Evolutionary conservation across 2,888 invertebrate species (phyloP).

Genomic region (Melanostoma mellinum): DNA sequence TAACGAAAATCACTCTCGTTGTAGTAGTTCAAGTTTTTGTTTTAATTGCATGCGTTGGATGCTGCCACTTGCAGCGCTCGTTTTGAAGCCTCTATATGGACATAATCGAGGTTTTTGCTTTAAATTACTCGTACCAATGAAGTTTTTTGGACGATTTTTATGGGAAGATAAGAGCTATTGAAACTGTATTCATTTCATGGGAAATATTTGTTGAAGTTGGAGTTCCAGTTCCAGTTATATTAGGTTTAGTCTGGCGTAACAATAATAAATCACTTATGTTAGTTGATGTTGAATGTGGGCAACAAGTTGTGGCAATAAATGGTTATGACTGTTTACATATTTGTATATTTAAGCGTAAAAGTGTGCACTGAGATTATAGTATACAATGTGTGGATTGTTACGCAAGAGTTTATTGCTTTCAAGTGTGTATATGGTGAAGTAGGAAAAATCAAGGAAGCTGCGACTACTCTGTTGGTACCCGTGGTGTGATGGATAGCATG

Average conservation of each 20-base stretch:
- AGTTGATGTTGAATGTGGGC: slow-evolving; percentile 45
- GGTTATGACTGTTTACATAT: slow-evolving; percentile 1
- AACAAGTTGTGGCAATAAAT: slow-evolving; percentile 37
- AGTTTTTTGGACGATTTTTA: slow-evolving; percentile 38
- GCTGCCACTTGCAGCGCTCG: slow-evolving; percentile 54
- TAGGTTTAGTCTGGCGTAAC: slow-evolving; percentile 31
- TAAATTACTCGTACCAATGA: slow-evolving; percentile 34
- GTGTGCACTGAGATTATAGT: not conserved
- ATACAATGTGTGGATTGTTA: not conserved
- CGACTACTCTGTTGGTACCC: too few relatives aligned
- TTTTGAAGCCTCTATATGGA: slow-evolving; percentile 40
- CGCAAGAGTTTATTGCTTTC: too few relatives aligned
- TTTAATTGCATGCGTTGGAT: slow-evolving; percentile 55
- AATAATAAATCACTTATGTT: slow-evolving; percentile 56
- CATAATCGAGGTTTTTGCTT: slow-evolving; percentile 33
- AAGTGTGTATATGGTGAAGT: too few relatives aligned
- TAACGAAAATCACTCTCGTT: slow-evolving; percentile 38
- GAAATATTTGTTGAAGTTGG: slow-evolving; percentile 19
- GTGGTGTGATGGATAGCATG: too few relatives aligned
- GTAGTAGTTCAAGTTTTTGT: not conserved
- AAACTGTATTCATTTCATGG: slow-evolving; percentile 51
- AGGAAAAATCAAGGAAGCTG: too few relatives aligned
- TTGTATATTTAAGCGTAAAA: slow-evolving; percentile 12
- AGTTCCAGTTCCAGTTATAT: slow-evolving; percentile 1
- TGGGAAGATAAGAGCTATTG: slow-evolving; percentile 56